phyloP scores from a whole-genome alignment of 2,888 invertebrate genomes.

The Parochlus steinenii region DNA sequence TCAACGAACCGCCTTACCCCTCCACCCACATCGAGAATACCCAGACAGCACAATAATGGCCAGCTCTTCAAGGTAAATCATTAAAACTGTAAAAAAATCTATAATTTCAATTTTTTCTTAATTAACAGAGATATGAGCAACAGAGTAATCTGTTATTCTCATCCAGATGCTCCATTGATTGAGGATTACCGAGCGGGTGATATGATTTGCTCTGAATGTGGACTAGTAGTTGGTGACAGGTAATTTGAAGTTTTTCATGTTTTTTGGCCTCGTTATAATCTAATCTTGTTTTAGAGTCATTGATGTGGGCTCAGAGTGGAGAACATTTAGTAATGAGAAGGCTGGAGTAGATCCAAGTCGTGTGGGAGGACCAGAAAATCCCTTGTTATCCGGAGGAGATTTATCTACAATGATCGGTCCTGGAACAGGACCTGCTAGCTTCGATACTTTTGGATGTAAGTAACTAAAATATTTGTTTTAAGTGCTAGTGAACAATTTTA shows the following conservation, averaged over 20 bases:
- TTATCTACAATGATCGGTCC: slow-evolving; percentile 89
- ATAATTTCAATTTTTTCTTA: too few relatives aligned
- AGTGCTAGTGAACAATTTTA: too few relatives aligned
- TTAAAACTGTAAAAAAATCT: too few relatives aligned
- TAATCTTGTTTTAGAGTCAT: slow-evolving; percentile 54
- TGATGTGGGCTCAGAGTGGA: slow-evolving; percentile 99
- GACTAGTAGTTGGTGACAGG: slow-evolving; percentile 97
- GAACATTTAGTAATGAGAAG: slow-evolving; percentile 98
- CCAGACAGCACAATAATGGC: too few relatives aligned
- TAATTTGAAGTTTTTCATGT: slow-evolving; percentile 54
- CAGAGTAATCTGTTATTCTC: slow-evolving; percentile 78
- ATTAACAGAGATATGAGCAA: too few relatives aligned
- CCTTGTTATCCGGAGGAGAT: slow-evolving; percentile 86
- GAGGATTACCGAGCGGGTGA: slow-evolving; percentile 99
- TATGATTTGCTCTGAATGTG: slow-evolving; percentile 98
- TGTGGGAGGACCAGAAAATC: slow-evolving; percentile 99
- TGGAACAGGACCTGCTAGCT: slow-evolving; percentile 62
- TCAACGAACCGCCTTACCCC: too few relatives aligned
- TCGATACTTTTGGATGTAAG: slow-evolving; percentile 63
- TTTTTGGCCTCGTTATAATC: too few relatives aligned
- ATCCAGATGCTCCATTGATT: slow-evolving; percentile 89
- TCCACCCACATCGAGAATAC: too few relatives aligned
- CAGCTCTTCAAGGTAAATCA: too few relatives aligned
- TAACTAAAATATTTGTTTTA: too few relatives aligned
- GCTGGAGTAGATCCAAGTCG: slow-evolving; percentile 94